A percentile compares a stretch with the other conserved stretches of the same genome.
Conservation (phyloP, 1,140 invertebrate genomes). For the Coptotermes formosanus region DNA sequence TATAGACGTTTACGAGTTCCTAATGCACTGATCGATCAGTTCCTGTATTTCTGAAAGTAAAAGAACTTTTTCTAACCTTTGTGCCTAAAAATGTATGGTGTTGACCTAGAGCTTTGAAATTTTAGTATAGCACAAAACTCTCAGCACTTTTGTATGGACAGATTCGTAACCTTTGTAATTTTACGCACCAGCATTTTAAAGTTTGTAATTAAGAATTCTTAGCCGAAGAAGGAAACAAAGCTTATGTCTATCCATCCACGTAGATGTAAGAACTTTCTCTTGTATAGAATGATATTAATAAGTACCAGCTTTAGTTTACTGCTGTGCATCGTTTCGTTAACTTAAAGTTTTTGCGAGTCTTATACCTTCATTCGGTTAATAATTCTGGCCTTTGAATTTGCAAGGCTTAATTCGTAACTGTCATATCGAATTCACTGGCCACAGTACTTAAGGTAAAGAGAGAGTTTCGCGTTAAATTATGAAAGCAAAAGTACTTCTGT, state of each 20-base stretch:
- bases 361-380: no score
- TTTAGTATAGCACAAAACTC: not conserved
- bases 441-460: no score
- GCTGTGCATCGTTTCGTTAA: no score
- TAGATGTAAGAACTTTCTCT: not conserved
- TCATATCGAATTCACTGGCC: no score
- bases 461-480: no score
- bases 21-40: not conserved
- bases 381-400: no score
- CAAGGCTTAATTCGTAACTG: no score
- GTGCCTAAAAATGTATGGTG: not conserved
- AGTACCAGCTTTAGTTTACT: no score
- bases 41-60: not conserved
- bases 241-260: not conserved
- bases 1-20: not conserved
- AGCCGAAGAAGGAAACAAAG: not conserved
- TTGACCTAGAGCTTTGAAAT: not conserved
- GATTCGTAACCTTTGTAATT: not conserved
- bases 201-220: not conserved
- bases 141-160: not conserved
- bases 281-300: not conserved
- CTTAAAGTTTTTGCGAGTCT: no score
- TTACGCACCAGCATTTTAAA: not conserved
- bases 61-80: not conserved
- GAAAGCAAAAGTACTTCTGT: no score